These are phyloP conservation scores for Octopus bimaculoides DNA, from an alignment of 1,140 invertebrate genomes.

Conservation along the genomic window DNA sequence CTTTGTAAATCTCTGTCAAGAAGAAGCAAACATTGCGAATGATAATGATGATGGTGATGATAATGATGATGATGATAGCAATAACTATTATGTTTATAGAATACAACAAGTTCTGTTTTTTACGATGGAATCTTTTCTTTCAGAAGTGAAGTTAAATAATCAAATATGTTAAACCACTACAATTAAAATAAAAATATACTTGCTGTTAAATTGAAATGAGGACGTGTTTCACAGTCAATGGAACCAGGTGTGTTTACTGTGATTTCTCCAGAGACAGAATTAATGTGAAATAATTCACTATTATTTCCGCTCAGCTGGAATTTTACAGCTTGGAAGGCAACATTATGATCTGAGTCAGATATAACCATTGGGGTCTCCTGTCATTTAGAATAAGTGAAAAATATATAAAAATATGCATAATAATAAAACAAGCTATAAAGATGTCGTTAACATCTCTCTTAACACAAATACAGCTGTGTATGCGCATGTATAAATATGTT, in stretches of 20 bases:
- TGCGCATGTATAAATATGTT: not conserved
- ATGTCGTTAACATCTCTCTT: not conserved
- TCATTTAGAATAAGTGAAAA: too few species aligned
- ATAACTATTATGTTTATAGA: too few species aligned
- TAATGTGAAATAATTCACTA: constrained; percentile 11
- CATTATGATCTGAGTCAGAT: not conserved
- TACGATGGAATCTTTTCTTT: too few species aligned
- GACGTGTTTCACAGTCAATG: constrained; percentile 16
- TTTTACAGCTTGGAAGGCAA: not conserved
- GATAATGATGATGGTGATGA: too few species aligned
- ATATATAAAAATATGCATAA: not conserved
- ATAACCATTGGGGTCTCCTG: not conserved
- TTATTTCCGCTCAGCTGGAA: constrained; percentile 7
- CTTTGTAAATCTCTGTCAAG: too few species aligned
- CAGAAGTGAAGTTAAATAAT: too few species aligned
- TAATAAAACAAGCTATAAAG: not conserved
- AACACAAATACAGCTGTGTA: not conserved
- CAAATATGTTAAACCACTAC: too few species aligned
- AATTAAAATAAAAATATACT: not conserved
- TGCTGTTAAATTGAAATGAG: constrained; percentile 12
- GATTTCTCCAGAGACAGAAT: not conserved
- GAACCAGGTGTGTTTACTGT: not conserved
- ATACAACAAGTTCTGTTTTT: too few species aligned
- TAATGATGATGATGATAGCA: too few species aligned
- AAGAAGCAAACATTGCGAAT: too few species aligned